Evolutionary conservation across 2,888 invertebrate species (phyloP).

Genomic region (Pseudoips prasinana): DNA sequence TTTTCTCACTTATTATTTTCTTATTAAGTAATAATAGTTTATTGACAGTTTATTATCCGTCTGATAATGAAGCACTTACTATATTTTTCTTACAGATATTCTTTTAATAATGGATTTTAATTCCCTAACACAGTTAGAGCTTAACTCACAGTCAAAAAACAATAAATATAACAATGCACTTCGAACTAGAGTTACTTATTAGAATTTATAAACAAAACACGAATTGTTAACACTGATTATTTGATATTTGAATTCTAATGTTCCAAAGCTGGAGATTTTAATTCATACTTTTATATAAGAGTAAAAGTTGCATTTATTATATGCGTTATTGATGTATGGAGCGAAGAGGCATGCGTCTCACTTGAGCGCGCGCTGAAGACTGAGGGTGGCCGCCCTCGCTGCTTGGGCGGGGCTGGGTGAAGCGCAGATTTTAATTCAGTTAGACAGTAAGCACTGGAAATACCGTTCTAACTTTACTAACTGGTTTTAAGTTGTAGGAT

Average conservation of each 20-base stretch:
- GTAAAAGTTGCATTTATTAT: conserved; percentile 11
- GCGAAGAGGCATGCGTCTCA: conserved; percentile 31
- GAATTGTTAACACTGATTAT: conserved; percentile 17
- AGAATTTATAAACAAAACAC: conserved; percentile 19
- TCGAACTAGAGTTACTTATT: conserved; percentile 3
- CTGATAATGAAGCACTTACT: too few species aligned
- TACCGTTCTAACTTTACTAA: conserved; percentile 21
- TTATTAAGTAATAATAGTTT: too few species aligned
- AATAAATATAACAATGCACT: conserved; percentile 2
- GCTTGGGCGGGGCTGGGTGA: conserved; percentile 44
- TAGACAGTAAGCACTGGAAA: conserved; percentile 37
- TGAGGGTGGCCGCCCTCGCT: conserved; percentile 45
- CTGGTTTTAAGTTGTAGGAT: conserved; percentile 3
- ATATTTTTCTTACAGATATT: too few species aligned
- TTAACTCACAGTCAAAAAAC: too few species aligned
- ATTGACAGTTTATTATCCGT: too few species aligned
- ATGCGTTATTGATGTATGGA: conserved; percentile 11
- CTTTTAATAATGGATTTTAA: too few species aligned
- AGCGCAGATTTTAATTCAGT: conserved; percentile 58
- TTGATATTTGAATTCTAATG: conserved; percentile 6
- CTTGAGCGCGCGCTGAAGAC: conserved; percentile 37
- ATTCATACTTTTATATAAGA: conserved; percentile 9
- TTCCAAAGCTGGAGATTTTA: conserved; percentile 6
- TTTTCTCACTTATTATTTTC: conserved; percentile 6
- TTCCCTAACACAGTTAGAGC: too few species aligned